Conservation (phyloP, 2,888 invertebrate species). For the Drosophila tanythrix region DNA sequence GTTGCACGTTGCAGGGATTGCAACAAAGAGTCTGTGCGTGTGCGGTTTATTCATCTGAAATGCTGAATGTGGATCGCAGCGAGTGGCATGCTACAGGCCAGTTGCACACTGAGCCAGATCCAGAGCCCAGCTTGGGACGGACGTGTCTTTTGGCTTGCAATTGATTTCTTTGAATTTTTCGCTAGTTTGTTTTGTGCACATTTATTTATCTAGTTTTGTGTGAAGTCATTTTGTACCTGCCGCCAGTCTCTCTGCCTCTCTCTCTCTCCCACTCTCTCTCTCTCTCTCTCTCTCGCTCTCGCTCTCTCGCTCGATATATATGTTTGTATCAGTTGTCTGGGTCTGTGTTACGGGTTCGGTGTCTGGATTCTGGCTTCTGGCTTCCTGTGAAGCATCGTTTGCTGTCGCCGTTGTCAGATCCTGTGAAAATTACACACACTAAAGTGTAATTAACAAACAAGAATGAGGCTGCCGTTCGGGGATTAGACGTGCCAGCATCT, state of each 20-base stretch:
- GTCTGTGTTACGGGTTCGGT: neutral
- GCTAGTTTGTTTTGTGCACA: slow-evolving; percentile 69
- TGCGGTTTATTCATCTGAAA: slow-evolving; percentile 62
- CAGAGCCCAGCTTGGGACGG: slow-evolving; percentile 19
- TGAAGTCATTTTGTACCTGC: slow-evolving; percentile 80
- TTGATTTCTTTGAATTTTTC: slow-evolving; percentile 80
- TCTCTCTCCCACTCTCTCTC: slow-evolving; percentile 21
- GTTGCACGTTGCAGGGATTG: slow-evolving; percentile 4
- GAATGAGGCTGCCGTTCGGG: slow-evolving; percentile 76
- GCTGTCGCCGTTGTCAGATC: slow-evolving; percentile 60
- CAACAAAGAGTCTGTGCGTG: slow-evolving; percentile 57
- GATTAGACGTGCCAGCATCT: slow-evolving; percentile 67
- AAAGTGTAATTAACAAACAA: slow-evolving; percentile 80
- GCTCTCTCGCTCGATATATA: slow-evolving; percentile 46
- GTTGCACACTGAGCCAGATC: neutral
- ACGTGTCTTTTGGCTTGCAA: slow-evolving; percentile 76
- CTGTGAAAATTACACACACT: slow-evolving; percentile 80
- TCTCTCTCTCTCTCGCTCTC: slow-evolving; percentile 6
- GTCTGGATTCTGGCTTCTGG: slow-evolving; percentile 16
- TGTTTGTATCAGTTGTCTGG: slow-evolving; percentile 48
- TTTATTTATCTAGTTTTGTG: slow-evolving; percentile 74
- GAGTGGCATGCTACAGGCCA: slow-evolving; percentile 1
- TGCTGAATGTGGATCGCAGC: slow-evolving; percentile 30
- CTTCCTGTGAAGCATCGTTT: slow-evolving; percentile 67
- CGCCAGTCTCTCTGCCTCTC: neutral